Evolutionary conservation across 92 coral and sea anemone species (phyloP), one percentile per base, ranked within the genome.

Genomic region (Umimayanthus chanpuru): DNA sequence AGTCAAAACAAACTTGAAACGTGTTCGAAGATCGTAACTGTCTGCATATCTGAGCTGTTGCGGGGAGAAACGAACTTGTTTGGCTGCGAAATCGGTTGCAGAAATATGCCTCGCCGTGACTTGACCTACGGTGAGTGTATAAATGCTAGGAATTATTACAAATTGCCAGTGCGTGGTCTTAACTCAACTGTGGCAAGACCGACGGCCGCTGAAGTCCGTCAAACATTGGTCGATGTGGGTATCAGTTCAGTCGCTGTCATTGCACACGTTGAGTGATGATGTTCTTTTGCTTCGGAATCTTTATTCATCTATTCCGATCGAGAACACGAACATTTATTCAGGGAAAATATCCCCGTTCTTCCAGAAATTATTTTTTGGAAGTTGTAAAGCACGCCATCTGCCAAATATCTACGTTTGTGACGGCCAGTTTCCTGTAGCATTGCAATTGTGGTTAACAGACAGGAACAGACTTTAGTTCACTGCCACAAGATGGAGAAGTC

Each of bases 21-120:
- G 1, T 32, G 18, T 18, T n/a, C 39, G 23, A 8, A 10, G 40
- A 21, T 23, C 18, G 23, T 20, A 29, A 32, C 66, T 78, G 66
- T 44, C 81, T 78, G 18, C 81, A 78, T 47, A 25, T 77, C 44
- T 77, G 81, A 38, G 50, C 53, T 38, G 61, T 77, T 77, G 64
- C 56, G 81, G 29, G 26, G 72, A 43, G 82, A 12, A 78, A 53
- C 39, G 9, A 43, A 25, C 73, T 66, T 36, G 40, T 36, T 30
- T 29, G 39, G 72, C 28, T 80, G 72, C 2, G 39, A 61, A 61
- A 28, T 23, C 29, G 28, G 73, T 23, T 67, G 53, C 12, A 15
- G 73, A 61, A 61, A 82, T 26, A 91, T 91, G 94, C 86, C 91
- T 32, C 87, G 81, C 68, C 91, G 89, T 72, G 94, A 91, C 28